Conservation (phyloP, 2,113 vertebrate genomes). For the Actenoides lindsayi region DNA sequence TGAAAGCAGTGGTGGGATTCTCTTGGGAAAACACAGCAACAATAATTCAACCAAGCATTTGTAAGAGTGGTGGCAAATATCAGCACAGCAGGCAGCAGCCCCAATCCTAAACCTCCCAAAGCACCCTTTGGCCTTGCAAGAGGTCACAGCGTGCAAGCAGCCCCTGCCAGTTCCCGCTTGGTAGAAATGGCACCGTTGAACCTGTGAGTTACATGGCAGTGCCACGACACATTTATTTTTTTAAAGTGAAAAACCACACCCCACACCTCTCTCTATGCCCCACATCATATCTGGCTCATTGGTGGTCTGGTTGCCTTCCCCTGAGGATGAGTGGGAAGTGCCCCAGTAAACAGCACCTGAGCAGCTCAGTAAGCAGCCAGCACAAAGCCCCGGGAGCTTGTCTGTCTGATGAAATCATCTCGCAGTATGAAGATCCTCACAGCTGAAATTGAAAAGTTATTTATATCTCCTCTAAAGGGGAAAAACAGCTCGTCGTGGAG, state of each 20-base stretch:
- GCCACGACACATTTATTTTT: not conserved
- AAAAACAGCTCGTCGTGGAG: not conserved
- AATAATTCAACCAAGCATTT: not conserved
- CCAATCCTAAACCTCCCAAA: not conserved
- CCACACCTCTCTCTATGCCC: rapidly evolving
- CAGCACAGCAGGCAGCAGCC: not conserved
- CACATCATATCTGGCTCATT: not conserved
- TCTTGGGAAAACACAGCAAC: not conserved
- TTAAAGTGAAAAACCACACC: not conserved
- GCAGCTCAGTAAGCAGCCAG: not conserved
- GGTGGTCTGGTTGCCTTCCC: not conserved
- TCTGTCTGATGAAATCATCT: not conserved
- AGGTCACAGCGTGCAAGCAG: rapidly evolving
- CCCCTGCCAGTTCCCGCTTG: not conserved
- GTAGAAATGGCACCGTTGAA: not conserved
- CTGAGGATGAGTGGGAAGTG: not conserved
- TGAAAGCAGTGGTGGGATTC: not conserved
- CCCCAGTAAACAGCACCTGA: not conserved
- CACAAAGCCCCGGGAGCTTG: not conserved
- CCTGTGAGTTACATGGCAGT: rapidly evolving
- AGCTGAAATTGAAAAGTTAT: slow-evolving; percentile 29
- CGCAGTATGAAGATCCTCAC: not conserved
- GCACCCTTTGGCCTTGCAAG: not conserved
- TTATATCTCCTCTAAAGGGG: slow-evolving; percentile 24
- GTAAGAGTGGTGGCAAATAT: not conserved